Evolutionary conservation across 1,140 invertebrate genomes (phyloP).

Genomic region (Sesamia nonagrioides): DNA sequence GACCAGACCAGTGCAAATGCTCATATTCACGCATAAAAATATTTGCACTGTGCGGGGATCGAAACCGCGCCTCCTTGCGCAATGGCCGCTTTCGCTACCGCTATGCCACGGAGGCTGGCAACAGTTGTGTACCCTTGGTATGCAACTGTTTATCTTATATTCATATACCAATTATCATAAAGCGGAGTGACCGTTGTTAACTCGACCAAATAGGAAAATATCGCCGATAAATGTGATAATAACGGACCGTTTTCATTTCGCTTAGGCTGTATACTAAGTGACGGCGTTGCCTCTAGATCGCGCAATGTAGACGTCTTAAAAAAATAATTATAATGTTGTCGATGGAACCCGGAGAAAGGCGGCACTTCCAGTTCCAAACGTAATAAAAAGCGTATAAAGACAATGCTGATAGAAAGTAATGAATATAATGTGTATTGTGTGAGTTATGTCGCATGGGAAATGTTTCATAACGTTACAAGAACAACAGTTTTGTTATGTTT

Average conservation of each 20-base stretch:
- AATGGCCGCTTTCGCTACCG: no score
- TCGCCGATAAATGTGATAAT: not conserved
- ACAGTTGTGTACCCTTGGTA: no score
- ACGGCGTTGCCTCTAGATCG: not conserved
- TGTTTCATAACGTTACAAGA: conserved; percentile 36
- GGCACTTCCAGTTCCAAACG: not conserved
- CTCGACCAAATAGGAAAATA: not conserved
- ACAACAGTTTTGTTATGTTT: conserved; percentile 35
- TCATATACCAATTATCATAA: no score
- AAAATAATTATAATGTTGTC: conserved; percentile 6
- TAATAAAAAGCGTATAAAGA: conserved; percentile 31
- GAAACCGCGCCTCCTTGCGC: no score
- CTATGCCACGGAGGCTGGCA: no score
- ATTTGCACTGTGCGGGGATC: no score
- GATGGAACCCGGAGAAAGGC: conserved; percentile 38
- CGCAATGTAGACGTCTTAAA: not conserved
- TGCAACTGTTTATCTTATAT: no score
- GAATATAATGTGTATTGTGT: conserved; percentile 40
- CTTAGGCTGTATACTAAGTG: not conserved
- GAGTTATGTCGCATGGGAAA: conserved; percentile 37
- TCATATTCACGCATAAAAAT: no score
- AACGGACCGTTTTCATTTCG: not conserved
- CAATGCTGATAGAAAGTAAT: conserved; percentile 40
- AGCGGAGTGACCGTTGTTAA: not conserved
- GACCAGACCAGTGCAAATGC: no score